Percentiles rank a stretch among this genome's conserved stretches.
Conservation (phyloP, 2,113 vertebrate genomes). For the Argyrosomus japonicus region DNA sequence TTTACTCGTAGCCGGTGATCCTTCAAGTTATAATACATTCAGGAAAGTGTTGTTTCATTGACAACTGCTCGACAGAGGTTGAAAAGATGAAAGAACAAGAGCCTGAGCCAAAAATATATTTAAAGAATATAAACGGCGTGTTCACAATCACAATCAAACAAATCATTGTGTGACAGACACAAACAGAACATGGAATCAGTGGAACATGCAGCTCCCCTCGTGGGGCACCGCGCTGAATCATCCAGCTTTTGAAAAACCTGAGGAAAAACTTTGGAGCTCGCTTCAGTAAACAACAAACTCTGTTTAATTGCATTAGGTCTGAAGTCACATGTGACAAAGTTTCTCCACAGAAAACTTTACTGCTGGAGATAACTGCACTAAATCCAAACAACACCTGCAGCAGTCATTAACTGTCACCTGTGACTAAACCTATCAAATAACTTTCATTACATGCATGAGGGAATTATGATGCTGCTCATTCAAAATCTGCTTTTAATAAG, state of each 20-base stretch:
- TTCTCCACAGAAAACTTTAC: slow-evolving; percentile 1
- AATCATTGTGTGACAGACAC: not conserved
- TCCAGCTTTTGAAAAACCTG: not conserved
- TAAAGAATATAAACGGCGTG: too few relatives aligned
- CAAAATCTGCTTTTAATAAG: not conserved
- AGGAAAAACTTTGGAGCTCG: not conserved
- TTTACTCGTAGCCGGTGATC: too few relatives aligned
- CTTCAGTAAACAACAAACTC: not conserved
- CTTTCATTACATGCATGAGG: slow-evolving; percentile 35
- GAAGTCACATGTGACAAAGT: slow-evolving; percentile 14
- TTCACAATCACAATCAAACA: not conserved
- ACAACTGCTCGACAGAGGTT: too few relatives aligned
- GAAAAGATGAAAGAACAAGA: too few relatives aligned
- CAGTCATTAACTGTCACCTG: not conserved
- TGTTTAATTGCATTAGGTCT: slow-evolving; percentile 1
- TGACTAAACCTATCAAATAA: slow-evolving; percentile 16
- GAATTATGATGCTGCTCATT: slow-evolving; percentile 19
- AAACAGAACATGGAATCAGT: not conserved
- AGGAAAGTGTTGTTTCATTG: too few relatives aligned
- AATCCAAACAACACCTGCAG: slow-evolving; percentile 7
- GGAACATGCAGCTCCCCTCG: not conserved
- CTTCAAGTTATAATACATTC: too few relatives aligned
- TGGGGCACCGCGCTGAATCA: not conserved
- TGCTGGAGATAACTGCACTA: not conserved
- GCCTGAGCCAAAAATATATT: too few relatives aligned